These are phyloP conservation scores for Nomada lathburiana DNA, from an alignment of 2,888 invertebrate species.

Conservation along the genomic window DNA sequence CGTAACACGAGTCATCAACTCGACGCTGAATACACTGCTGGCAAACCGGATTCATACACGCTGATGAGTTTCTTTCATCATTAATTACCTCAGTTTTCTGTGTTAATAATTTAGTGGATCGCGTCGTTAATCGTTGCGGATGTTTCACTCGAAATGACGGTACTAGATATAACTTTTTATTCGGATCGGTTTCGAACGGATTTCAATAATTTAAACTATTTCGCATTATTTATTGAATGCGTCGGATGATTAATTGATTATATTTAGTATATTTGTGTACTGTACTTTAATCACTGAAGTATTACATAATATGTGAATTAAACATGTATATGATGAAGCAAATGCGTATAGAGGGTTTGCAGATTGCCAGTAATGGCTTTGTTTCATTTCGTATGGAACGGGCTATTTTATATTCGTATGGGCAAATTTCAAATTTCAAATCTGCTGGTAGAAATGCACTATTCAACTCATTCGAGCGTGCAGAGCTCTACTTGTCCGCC, in stretches of 20 bases:
- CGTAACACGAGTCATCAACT: slow-evolving; percentile 4
- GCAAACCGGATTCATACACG: background rate
- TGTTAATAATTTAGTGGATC: too few relatives aligned
- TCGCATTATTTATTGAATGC: background rate
- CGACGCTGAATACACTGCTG: background rate
- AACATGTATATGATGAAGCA: too few relatives aligned
- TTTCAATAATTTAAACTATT: background rate
- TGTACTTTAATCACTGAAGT: too few relatives aligned
- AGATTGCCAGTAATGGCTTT: too few relatives aligned
- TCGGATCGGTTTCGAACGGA: too few relatives aligned
- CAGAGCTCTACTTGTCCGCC: background rate
- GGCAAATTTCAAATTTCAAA: background rate
- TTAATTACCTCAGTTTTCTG: background rate
- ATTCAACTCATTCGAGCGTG: background rate
- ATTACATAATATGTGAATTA: too few relatives aligned
- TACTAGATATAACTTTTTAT: too few relatives aligned
- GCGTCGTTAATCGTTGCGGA: background rate
- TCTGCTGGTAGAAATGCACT: background rate
- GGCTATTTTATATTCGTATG: background rate
- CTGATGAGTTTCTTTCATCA: background rate
- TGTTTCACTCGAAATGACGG: too few relatives aligned
- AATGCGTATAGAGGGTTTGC: too few relatives aligned
- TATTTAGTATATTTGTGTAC: too few relatives aligned
- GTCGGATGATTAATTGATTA: too few relatives aligned
- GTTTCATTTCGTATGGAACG: too few relatives aligned